A percentile compares a stretch with the other conserved stretches of the same genome.
These are phyloP conservation scores for Spinus pinus DNA, from an alignment of 2,797 vertebrate genomes.

Conservation along the genomic window DNA sequence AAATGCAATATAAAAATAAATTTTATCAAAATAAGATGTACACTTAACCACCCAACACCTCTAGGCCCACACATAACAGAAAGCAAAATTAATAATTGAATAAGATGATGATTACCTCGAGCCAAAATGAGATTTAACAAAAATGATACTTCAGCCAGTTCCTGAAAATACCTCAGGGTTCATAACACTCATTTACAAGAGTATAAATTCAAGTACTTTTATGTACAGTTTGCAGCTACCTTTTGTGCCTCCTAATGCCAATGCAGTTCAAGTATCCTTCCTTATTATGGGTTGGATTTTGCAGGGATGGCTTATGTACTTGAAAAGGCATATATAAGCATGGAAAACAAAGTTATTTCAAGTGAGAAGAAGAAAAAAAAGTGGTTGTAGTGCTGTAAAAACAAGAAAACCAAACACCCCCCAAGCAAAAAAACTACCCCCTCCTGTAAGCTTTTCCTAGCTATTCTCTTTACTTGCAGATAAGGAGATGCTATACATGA, in stretches of 20 bases:
- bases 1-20: constrained; percentile 84
- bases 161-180: constrained; percentile 20
- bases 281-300: background rate
- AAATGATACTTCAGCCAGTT: background rate
- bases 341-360: background rate
- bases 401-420: background rate
- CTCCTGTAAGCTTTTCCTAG: background rate
- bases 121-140: background rate
- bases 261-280: background rate
- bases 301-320: background rate
- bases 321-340: background rate
- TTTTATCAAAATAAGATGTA: constrained; percentile 73
- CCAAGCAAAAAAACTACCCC: background rate
- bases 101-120: background rate
- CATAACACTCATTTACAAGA: background rate
- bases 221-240: constrained; percentile 7
- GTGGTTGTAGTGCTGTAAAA: background rate
- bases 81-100: constrained; percentile 58
- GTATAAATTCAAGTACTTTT: constrained; percentile 63
- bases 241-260: background rate
- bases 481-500: background rate
- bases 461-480: background rate
- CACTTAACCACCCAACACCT: constrained; percentile 51
- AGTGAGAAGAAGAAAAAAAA: background rate
- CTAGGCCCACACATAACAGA: constrained; percentile 53